These are phyloP conservation scores for Graptemys geographica DNA, from an alignment of 2,797 vertebrate genomes.

Conservation along the genomic window DNA sequence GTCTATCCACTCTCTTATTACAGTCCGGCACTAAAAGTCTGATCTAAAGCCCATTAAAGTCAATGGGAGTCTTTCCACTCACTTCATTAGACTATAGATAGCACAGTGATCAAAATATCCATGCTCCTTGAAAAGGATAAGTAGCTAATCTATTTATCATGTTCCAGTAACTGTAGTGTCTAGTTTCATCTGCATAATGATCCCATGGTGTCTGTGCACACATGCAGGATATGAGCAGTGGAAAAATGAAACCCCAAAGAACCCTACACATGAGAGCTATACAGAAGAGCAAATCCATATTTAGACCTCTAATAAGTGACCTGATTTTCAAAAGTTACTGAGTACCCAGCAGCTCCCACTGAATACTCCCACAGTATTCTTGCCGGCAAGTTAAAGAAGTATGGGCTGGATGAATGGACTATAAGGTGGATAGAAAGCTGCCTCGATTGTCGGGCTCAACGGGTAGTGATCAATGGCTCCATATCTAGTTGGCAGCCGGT, in stretches of 20 bases:
- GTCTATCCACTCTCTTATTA: neutral
- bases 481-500: too few species aligned
- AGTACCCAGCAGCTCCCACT: neutral
- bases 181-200: too few species aligned
- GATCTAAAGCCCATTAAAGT: neutral
- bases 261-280: neutral
- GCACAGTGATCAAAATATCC: neutral
- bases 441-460: too few species aligned
- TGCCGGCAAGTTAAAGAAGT: too few species aligned
- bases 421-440: too few species aligned
- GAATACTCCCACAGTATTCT: neutral
- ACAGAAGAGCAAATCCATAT: neutral
- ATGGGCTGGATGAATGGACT: too few species aligned
- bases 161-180: too few species aligned
- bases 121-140: neutral
- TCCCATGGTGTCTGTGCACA: neutral
- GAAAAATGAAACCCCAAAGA: neutral
- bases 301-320: constrained; percentile 38
- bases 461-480: too few species aligned
- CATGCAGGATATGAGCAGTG: neutral
- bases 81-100: neutral
- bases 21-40: neutral
- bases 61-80: neutral
- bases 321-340: constrained; percentile 25
- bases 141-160: neutral